Evolutionary conservation across 2,113 vertebrate genomes (phyloP).

Genomic region (Coptodon bakossiorum): DNA sequence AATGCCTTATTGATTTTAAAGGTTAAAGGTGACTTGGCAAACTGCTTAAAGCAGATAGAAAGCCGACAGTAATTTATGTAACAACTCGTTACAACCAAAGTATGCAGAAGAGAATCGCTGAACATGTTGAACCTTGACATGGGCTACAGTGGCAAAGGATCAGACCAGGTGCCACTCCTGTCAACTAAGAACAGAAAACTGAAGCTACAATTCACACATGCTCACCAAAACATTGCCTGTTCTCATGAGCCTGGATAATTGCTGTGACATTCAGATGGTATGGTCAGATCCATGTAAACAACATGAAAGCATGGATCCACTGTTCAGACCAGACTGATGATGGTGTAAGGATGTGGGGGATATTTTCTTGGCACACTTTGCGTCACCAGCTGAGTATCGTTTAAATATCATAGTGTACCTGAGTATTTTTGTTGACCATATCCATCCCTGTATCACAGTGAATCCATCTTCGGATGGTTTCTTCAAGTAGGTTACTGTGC

Average conservation of each 20-base stretch:
- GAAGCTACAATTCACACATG: background rate
- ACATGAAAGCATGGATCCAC: background rate
- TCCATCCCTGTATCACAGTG: background rate
- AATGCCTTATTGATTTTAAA: background rate
- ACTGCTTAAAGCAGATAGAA: background rate
- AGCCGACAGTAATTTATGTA: background rate
- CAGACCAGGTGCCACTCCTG: background rate
- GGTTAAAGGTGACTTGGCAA: fast-evolving
- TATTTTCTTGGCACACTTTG: background rate
- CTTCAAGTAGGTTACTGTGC: background rate
- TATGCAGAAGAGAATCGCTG: background rate
- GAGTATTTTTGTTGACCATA: background rate
- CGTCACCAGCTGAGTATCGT: background rate
- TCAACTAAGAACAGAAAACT: background rate
- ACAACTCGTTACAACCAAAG: background rate
- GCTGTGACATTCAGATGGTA: background rate
- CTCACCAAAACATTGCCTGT: background rate
- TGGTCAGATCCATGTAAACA: background rate
- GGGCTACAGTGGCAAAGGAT: background rate
- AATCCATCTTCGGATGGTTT: background rate
- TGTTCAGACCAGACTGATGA: background rate
- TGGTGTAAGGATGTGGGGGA: background rate
- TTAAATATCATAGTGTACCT: background rate
- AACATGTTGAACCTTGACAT: background rate
- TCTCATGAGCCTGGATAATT: background rate